Percentiles rank a stretch among this genome's conserved stretches.
Evolutionary conservation across 2,888 invertebrate species (phyloP).

Genomic region (Iphiclides podalirius): DNA sequence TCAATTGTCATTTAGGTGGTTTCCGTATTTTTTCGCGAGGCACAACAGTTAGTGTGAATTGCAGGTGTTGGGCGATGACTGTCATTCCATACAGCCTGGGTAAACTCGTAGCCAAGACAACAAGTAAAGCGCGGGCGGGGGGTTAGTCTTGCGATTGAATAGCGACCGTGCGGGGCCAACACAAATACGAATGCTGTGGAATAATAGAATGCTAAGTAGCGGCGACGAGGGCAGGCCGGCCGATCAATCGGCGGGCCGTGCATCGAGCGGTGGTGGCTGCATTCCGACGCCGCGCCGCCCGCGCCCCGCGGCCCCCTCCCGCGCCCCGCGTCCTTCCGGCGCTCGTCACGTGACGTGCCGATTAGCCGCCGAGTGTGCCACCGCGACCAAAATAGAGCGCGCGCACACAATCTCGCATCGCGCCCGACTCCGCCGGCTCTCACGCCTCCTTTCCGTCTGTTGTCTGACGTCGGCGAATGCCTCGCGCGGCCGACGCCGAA

Average conservation of each 20-base stretch:
- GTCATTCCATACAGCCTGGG: no score
- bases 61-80: no score
- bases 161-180: neutral
- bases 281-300: constrained; percentile 63
- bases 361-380: constrained; percentile 76
- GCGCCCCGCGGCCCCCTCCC: constrained; percentile 38
- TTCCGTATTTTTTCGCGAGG: neutral
- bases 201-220: constrained; percentile 29
- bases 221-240: constrained; percentile 36
- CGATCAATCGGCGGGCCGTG: constrained; percentile 66
- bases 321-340: constrained; percentile 74
- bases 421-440: constrained; percentile 59
- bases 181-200: constrained; percentile 7
- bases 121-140: no score
- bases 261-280: constrained; percentile 73
- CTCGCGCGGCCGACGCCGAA: constrained; percentile 21
- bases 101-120: no score
- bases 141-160: neutral
- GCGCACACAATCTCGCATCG: constrained; percentile 61
- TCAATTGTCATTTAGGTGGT: neutral
- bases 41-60: neutral
- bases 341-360: constrained; percentile 76
- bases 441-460: constrained; percentile 47
- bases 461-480: constrained; percentile 40
- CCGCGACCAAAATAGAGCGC: constrained; percentile 76